Base-by-base conservation (phyloP, 2,888 invertebrate species). In the Adineta ricciae region DNA sequence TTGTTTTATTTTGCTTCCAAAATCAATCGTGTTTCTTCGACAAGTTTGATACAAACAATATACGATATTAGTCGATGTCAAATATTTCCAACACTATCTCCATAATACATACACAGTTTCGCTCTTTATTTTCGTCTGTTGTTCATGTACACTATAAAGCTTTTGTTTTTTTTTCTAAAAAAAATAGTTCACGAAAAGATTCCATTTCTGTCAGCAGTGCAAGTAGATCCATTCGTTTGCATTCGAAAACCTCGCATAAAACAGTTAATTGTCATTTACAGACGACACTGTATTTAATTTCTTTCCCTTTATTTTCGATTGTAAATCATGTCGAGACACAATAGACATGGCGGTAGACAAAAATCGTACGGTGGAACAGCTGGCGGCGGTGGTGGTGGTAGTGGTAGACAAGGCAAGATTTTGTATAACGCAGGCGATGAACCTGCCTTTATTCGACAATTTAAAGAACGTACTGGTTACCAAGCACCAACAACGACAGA, bases 391-490 rank as follows among this genome's bases (percentile, higher is more conserved):
- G 16, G 14, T 16, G 32, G 64, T 11, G 64, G 64, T 36, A 14
- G 27, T 64, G 16, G 19, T 32, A 64, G 7, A 64, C 64, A 32
- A 41, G 78, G 41, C 24, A 78, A 78, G 24, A 21, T 78, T 78
- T 41, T 19, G n/a, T 78, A 78, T n/a, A 41, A 78, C 41, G 1
- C 38, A 41, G 78, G 78, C 0, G 41, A 78, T 0, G 78, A 78
- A 41, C 78, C 78, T 11, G 78, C 78, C n/a, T 78, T 78, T 41
- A 78, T 78, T 21, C 21, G 78, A 41, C 78, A 41, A n/a, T 78
- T 78, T n/a, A 78, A 78, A 78, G 41, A 78, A 41, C 78, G 78
- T 78, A 78, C 78, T 7, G 78, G 78, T 11, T 78, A 78, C n/a
- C 9, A 78, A 78, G 41, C 78, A 41, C 78, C 78, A 41, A 7